These are phyloP conservation scores for Noctua janthe DNA, from an alignment of 2,888 invertebrate genomes.

Conservation along the genomic window DNA sequence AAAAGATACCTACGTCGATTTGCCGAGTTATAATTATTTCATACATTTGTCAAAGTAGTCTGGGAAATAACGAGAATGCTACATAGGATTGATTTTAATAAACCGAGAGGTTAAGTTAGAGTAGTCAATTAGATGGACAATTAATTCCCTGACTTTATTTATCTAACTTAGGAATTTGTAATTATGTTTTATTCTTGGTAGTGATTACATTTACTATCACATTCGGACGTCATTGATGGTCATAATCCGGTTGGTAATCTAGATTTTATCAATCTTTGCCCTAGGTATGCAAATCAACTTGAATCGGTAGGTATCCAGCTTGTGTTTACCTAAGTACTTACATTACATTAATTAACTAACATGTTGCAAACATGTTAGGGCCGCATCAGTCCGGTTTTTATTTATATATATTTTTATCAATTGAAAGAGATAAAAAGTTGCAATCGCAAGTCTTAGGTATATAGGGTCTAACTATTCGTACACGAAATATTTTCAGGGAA, in stretches of 20 bases:
- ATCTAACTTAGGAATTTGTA: neutral
- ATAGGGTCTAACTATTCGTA: no score
- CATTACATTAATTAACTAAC: neutral
- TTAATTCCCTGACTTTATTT: neutral
- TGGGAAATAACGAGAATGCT: neutral
- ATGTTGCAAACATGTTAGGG: constrained; percentile 3
- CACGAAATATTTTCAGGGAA: no score
- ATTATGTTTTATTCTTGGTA: neutral
- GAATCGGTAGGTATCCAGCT: constrained; percentile 4
- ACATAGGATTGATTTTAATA: neutral
- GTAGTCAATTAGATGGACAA: neutral
- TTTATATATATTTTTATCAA: neutral
- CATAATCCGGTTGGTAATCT: constrained; percentile 32
- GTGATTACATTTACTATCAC: constrained; percentile 16
- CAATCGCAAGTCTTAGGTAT: neutral
- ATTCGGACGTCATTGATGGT: neutral
- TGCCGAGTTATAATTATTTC: neutral
- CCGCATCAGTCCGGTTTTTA: neutral
- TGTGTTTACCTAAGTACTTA: neutral
- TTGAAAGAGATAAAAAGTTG: neutral
- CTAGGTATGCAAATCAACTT: constrained; percentile 17
- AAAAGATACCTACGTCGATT: no score
- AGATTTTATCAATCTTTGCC: constrained; percentile 21
- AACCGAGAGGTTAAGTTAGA: neutral
- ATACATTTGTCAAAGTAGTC: neutral